These are phyloP conservation scores for Drosophila tani DNA, from an alignment of 1,140 invertebrate genomes.

Conservation along the genomic window DNA sequence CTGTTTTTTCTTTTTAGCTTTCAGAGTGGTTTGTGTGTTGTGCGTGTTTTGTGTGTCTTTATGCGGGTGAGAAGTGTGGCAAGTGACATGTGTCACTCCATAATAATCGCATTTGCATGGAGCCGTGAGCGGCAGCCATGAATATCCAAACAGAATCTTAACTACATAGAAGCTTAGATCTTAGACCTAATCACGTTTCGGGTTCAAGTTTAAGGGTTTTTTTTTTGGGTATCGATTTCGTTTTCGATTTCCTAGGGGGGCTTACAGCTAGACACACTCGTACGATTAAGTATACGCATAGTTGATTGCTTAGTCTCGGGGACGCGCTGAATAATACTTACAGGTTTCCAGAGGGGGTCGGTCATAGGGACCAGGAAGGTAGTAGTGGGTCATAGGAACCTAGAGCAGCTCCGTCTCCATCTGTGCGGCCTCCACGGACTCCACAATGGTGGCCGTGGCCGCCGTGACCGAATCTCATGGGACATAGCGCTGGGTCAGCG, in stretches of 20 bases:
- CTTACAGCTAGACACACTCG: constrained; percentile 48
- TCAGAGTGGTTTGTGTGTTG: constrained; percentile 1
- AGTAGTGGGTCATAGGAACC: constrained; percentile 59
- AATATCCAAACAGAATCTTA: constrained; percentile 62
- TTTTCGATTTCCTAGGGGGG: constrained; percentile 15
- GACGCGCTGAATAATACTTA: constrained; percentile 69
- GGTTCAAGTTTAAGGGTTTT: constrained; percentile 17
- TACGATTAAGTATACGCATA: constrained; percentile 74
- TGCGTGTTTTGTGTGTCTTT: constrained; percentile 22
- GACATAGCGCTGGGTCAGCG: constrained; percentile 75
- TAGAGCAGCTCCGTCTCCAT: constrained; percentile 78
- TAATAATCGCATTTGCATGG: constrained; percentile 57
- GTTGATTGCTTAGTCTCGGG: constrained; percentile 63
- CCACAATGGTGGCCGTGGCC: constrained; percentile 76
- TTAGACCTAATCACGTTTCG: constrained; percentile 79
- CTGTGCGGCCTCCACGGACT: constrained; percentile 75
- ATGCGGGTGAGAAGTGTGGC: constrained; percentile 32
- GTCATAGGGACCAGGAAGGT: constrained; percentile 7
- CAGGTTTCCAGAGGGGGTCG: constrained; percentile 50
- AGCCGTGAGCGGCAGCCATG: constrained; percentile 40
- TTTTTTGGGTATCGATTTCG: constrained; percentile 20
- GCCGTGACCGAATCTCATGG: constrained; percentile 83
- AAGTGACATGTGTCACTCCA: constrained; percentile 60
- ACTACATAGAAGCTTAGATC: constrained; percentile 73
- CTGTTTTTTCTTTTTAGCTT: background rate